Evolutionary conservation across 2,113 vertebrate species (phyloP).

Genomic region (Bucco capensis): DNA sequence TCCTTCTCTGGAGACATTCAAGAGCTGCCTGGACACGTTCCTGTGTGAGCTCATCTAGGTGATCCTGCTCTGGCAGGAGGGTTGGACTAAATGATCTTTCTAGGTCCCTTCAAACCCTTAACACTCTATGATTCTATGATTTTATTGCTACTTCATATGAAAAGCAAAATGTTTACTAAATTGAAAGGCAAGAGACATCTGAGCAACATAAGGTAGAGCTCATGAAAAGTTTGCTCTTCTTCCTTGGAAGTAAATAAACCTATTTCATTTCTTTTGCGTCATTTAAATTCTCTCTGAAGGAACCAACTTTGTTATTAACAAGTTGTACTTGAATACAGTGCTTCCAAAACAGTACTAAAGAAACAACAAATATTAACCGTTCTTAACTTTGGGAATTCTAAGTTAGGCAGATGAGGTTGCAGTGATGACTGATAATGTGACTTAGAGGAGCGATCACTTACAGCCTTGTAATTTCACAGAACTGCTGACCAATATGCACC

Average conservation of each 20-base stretch:
- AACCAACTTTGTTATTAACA: background rate
- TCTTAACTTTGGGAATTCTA: background rate
- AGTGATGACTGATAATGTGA: background rate
- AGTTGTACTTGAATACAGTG: background rate
- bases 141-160: background rate
- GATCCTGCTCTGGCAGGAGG: no score
- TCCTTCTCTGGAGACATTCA: no score
- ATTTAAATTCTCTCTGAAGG: constrained; percentile 41
- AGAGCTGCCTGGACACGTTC: no score
- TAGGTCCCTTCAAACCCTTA: no score
- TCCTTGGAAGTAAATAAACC: background rate
- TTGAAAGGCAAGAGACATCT: background rate
- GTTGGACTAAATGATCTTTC: no score
- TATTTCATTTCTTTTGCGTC: constrained; percentile 70
- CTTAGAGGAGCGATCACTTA: background rate
- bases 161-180: background rate
- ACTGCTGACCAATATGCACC: background rate
- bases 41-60: no score
- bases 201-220: background rate
- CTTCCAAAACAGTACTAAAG: background rate
- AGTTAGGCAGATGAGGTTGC: background rate
- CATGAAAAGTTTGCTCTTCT: background rate
- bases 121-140: no score
- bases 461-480: background rate
- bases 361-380: background rate